These are phyloP conservation scores for Eclectus roratus DNA, from an alignment of 2,113 vertebrate genomes.

Conservation along the genomic window DNA sequence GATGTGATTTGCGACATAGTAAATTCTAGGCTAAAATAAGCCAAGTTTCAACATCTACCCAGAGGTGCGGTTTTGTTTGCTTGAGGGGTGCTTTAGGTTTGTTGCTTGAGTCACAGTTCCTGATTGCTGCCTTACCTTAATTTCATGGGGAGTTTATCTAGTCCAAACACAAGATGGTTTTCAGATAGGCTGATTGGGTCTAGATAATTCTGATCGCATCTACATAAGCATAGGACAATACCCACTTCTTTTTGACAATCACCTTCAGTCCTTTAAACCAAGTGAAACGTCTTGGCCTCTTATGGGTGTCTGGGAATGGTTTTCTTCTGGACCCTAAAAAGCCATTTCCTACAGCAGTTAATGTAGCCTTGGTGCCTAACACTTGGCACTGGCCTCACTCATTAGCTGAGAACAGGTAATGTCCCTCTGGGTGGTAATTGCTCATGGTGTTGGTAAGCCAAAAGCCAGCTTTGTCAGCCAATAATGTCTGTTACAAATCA, in stretches of 20 bases:
- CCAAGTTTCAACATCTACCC: not conserved
- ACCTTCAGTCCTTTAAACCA: not conserved
- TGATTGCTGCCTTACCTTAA: not conserved
- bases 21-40: conserved; percentile 10
- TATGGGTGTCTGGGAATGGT: not conserved
- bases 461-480: not conserved
- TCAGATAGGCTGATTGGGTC: not conserved
- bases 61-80: not conserved
- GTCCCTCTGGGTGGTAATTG: conserved; percentile 21
- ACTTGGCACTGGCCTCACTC: not conserved
- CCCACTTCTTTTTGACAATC: not conserved
- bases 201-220: not conserved
- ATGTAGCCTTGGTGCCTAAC: not conserved
- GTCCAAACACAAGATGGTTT: not conserved
- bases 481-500: conserved; percentile 9
- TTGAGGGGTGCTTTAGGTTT: not conserved
- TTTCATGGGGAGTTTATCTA: not conserved
- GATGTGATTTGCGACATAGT: not conserved
- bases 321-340: not conserved
- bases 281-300: not conserved
- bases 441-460: not conserved
- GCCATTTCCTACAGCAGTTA: not conserved
- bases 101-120: conserved; percentile 17
- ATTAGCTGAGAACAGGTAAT: conserved; percentile 18
- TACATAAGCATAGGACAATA: not conserved